These are phyloP conservation scores for Acyrthosiphon pisum DNA, from an alignment of 1,140 invertebrate species.

Conservation along the genomic window DNA sequence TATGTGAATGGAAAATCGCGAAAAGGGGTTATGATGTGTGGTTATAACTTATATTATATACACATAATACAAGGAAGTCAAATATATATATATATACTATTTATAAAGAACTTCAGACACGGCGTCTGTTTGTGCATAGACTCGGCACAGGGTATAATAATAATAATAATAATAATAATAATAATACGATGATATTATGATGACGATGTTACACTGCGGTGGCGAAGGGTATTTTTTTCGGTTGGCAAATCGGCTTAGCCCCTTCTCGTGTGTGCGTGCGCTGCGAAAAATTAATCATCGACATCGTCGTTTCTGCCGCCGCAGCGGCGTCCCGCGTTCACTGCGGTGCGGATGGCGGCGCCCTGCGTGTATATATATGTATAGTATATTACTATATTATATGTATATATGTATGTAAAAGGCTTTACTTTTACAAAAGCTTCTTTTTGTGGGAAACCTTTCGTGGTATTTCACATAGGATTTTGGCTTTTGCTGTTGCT, in stretches of 20 bases:
- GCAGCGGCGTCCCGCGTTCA: not conserved
- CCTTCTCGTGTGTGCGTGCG: not conserved
- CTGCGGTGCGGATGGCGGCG: not conserved
- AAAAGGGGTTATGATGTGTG: not conserved
- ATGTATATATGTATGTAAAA: not conserved
- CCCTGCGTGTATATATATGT: not conserved
- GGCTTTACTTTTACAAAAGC: conserved; percentile 45
- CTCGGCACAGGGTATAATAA: not conserved
- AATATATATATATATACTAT: not conserved
- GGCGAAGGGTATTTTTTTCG: conserved; percentile 14
- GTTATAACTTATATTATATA: not conserved
- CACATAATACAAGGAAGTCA: not conserved
- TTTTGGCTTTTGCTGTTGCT: conserved; percentile 28
- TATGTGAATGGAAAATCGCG: not conserved
- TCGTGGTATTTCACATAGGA: conserved; percentile 16
- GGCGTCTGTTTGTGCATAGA: not conserved
- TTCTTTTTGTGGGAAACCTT: conserved; percentile 39
- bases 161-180: conserved; percentile 11
- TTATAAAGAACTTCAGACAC: not conserved
- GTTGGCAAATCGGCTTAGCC: conserved; percentile 31
- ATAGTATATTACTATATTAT: no score
- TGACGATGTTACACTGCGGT: not conserved
- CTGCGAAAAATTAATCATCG: conserved; percentile 37
- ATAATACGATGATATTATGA: not conserved
- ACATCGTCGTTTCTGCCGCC: not conserved